phyloP scores from a whole-genome alignment of 2,113 vertebrate genomes.

The Cariama cristata region DNA sequence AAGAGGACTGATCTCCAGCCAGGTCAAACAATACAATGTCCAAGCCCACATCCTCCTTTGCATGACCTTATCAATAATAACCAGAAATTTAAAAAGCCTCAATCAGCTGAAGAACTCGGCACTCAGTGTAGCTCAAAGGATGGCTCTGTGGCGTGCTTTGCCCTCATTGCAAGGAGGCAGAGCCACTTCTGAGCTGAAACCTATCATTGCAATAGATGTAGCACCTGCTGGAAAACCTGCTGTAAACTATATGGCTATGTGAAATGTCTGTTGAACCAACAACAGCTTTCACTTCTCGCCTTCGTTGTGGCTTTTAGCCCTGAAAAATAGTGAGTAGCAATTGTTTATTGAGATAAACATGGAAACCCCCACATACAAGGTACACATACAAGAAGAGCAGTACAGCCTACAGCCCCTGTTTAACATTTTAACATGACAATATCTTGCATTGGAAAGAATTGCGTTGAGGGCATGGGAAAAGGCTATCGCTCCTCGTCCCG shows the following conservation, averaged over 20 bases:
- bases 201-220: neutral
- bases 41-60: neutral
- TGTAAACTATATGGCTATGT: neutral
- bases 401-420: neutral
- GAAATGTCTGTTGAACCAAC: neutral
- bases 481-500: rapidly evolving
- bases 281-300: neutral
- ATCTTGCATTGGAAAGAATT: neutral
- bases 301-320: neutral
- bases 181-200: neutral
- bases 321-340: neutral
- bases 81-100: neutral
- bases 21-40: slow-evolving; percentile 28
- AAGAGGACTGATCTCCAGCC: slow-evolving; percentile 23
- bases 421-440: neutral
- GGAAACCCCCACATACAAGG: rapidly evolving
- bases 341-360: neutral
- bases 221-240: neutral
- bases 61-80: slow-evolving; percentile 1
- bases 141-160: neutral
- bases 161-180: neutral
- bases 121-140: neutral
- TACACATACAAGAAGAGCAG: neutral
- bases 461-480: rapidly evolving
- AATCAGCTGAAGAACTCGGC: neutral